A percentile compares a stretch with the other conserved stretches of the same genome.
phyloP scores from a whole-genome alignment of 2,113 vertebrate genomes.

The Nibea coibor region DNA sequence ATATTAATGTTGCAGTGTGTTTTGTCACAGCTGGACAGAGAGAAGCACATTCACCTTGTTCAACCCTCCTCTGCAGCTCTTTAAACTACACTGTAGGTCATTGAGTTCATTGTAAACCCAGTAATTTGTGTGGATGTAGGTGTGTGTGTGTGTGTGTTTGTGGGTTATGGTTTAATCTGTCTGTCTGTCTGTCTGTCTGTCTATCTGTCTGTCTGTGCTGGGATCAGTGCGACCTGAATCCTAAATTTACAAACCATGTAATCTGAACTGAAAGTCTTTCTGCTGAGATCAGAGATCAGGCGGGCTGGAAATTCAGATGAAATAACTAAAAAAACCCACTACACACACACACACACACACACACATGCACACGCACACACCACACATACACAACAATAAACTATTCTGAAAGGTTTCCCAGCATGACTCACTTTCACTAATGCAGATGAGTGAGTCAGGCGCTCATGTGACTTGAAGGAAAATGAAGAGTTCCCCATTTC shows the following conservation, averaged over 20 bases:
- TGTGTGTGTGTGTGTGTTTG: conserved; percentile 2
- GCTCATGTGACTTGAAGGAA: conserved; percentile 31
- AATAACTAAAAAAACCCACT: background rate
- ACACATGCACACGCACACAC: background rate
- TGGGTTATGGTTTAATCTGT: conserved; percentile 39
- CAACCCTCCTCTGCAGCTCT: background rate
- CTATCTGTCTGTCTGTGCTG: conserved; percentile 12
- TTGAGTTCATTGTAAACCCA: background rate
- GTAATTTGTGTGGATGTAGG: background rate
- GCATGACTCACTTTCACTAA: conserved; percentile 53
- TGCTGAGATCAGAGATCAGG: background rate
- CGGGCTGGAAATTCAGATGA: background rate
- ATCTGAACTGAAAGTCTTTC: conserved; percentile 47
- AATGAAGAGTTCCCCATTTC: background rate
- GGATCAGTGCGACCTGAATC: conserved; percentile 17
- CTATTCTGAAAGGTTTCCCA: background rate
- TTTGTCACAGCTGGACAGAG: background rate
- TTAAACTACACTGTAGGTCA: conserved; percentile 19
- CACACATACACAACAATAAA: background rate
- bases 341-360: background rate
- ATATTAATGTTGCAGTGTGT: background rate
- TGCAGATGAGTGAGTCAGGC: conserved; percentile 42
- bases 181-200: conserved; percentile 30
- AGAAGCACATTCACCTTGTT: background rate
- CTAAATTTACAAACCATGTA: conserved; percentile 54